Conservation (phyloP, 92 coral and sea anemone species). For the Plumapathes pennacea region DNA sequence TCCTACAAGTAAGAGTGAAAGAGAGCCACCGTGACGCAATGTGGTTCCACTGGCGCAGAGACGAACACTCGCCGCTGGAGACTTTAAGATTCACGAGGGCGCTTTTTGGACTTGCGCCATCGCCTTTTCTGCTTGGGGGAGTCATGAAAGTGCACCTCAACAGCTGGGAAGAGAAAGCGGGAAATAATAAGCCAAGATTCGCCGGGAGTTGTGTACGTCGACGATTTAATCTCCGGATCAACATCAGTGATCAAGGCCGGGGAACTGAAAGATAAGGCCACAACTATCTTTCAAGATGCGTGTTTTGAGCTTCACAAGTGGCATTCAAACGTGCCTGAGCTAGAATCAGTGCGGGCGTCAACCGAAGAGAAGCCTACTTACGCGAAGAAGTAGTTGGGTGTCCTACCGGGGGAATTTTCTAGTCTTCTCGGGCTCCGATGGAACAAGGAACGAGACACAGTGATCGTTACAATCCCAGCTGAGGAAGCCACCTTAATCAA, state of each 20-base stretch:
- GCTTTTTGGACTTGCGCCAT: constrained; percentile 20
- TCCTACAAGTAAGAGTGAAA: constrained; percentile 30
- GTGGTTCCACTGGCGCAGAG: constrained; percentile 13
- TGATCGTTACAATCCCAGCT: constrained; percentile 28
- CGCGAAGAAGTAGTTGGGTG: constrained; percentile 44
- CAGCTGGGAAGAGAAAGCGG: constrained; percentile 28
- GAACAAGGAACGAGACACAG: constrained; percentile 35
- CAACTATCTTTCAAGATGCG: constrained; percentile 38
- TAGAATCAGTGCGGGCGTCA: constrained; percentile 1
- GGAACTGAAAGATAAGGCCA: constrained; percentile 23
- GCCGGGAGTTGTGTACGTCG: constrained; percentile 46
- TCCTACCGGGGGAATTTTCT: constrained; percentile 21
- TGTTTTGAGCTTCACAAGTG: constrained; percentile 39
- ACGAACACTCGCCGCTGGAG: no score
- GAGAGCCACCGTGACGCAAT: constrained; percentile 32
- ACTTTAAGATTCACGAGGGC: constrained; percentile 42
- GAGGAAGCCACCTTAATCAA: constrained; percentile 32
- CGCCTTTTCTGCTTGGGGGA: constrained; percentile 45
- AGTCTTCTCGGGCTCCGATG: constrained; percentile 42
- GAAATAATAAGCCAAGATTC: constrained; percentile 24
- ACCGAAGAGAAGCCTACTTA: constrained; percentile 13
- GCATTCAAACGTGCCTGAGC: constrained; percentile 27
- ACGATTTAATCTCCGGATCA: constrained; percentile 33
- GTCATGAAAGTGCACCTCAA: constrained; percentile 13
- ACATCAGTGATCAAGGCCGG: constrained; percentile 20